Conservation (phyloP, 1,140 invertebrate species). For the Papilio machaon region DNA sequence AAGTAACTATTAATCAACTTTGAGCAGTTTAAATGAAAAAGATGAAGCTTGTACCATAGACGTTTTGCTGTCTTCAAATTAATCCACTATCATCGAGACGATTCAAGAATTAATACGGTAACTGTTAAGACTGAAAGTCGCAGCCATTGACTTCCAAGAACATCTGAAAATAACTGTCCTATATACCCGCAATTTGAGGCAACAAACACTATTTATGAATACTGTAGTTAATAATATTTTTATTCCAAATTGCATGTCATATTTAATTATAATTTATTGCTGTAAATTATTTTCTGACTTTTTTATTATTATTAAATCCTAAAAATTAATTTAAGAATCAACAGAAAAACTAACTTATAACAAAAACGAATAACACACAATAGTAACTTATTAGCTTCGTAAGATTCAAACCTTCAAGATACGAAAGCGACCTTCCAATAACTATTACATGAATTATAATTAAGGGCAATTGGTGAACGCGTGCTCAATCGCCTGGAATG, state of each 20-base stretch:
- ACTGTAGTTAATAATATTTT: background rate
- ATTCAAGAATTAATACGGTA: background rate
- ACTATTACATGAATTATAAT: slow-evolving; percentile 26
- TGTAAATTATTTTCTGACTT: too few relatives aligned
- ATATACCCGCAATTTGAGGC: background rate
- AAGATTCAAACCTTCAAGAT: background rate
- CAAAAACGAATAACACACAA: background rate
- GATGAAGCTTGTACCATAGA: too few relatives aligned
- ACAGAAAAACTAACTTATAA: background rate
- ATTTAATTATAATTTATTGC: too few relatives aligned
- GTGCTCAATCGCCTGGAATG: slow-evolving; percentile 1
- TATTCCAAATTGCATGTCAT: background rate
- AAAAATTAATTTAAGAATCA: background rate
- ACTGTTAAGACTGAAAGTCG: background rate
- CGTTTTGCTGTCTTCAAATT: too few relatives aligned
- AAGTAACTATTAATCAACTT: too few relatives aligned
- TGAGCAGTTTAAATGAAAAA: too few relatives aligned
- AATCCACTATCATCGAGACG: too few relatives aligned
- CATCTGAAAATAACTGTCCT: slow-evolving; percentile 12
- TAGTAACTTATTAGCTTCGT: too few relatives aligned
- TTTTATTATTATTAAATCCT: too few relatives aligned
- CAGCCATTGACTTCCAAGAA: background rate
- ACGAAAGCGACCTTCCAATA: background rate
- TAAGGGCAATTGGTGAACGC: slow-evolving; percentile 40
- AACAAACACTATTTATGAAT: background rate